Base-by-base conservation (phyloP, 1,140 invertebrate genomes). In the Drosophila neocordata region DNA sequence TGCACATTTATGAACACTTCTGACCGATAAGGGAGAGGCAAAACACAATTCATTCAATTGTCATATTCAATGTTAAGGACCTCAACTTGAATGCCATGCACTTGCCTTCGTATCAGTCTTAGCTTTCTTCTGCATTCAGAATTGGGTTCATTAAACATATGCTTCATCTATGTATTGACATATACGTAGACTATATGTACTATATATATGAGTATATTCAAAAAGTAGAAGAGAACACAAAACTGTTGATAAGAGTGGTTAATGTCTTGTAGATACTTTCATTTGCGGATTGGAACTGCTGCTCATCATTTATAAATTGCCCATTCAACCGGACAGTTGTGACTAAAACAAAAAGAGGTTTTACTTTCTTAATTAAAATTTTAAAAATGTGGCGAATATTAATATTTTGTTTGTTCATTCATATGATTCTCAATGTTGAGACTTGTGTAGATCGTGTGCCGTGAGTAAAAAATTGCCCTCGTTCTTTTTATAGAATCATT, bases 11-110 rank as follows among this genome's bases (percentile, higher is more conserved):
- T 37, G 35, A 27, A 20, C 15, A 12, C n/a, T 60, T 41, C 37
- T 4, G 48, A 15, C 15, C 52, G 80, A 83, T 72, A 79, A 79
- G 79, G 57, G 6, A 52, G 56, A 44, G 41, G 41, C 41, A 58
- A 65, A 31, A 52, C 15, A 8, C 15, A 37, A 35, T 62, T 31
- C 61, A 65, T 55, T 31, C 27, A 31, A 35, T 53, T 67, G 55
- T 56, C 52, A 72, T 53, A 61, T 78, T 87, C 59, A 87, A 85
- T 82, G 82, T 63, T 78, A 82, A 78, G 78, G 83, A 85, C 80
- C 78, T 65, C 59, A 35, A 57, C 48, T 65, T 56, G 53, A 24
- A 51, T 76, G 62, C 38, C 41, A 51, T 74, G 60, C 65, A 73
- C 65, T 64, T 79, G 65, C 56, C 60, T 69, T 63, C 58, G 44